phyloP scores from a whole-genome alignment of 2,797 vertebrate species.

The Oryzias sinensis region DNA sequence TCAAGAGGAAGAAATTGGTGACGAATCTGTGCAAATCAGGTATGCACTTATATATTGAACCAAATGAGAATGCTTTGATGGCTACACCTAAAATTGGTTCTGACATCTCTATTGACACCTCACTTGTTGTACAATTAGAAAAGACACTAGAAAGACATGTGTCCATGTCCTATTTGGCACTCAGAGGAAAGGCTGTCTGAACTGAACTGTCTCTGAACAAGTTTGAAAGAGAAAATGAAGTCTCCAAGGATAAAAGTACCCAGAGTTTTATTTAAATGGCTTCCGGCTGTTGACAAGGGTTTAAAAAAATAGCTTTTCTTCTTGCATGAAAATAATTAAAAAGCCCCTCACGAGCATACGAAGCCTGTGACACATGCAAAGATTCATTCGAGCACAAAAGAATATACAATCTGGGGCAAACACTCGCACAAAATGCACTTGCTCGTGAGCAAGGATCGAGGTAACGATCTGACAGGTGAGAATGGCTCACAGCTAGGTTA shows the following conservation, averaged over 20 bases:
- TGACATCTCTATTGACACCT: too few relatives aligned
- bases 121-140: too few relatives aligned
- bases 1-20: too few relatives aligned
- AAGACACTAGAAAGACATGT: too few relatives aligned
- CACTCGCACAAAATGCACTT: slow-evolving; percentile 5
- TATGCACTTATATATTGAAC: too few relatives aligned
- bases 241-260: slow-evolving; percentile 27
- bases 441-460: slow-evolving; percentile 18
- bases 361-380: background rate
- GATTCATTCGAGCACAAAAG: background rate
- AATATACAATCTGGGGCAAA: slow-evolving; percentile 9
- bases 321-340: slow-evolving; percentile 15
- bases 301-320: slow-evolving; percentile 35
- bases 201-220: background rate
- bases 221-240: background rate
- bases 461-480: slow-evolving; percentile 68
- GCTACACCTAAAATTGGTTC: too few relatives aligned
- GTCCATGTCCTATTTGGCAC: too few relatives aligned
- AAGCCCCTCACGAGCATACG: slow-evolving; percentile 5
- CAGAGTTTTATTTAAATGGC: slow-evolving; percentile 46
- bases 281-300: slow-evolving; percentile 47
- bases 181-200: too few relatives aligned
- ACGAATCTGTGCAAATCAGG: too few relatives aligned
- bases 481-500: slow-evolving; percentile 64
- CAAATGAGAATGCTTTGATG: too few relatives aligned